Base-by-base conservation (phyloP, 2,797 vertebrate genomes). In the Sebastes iracundus region DNA sequence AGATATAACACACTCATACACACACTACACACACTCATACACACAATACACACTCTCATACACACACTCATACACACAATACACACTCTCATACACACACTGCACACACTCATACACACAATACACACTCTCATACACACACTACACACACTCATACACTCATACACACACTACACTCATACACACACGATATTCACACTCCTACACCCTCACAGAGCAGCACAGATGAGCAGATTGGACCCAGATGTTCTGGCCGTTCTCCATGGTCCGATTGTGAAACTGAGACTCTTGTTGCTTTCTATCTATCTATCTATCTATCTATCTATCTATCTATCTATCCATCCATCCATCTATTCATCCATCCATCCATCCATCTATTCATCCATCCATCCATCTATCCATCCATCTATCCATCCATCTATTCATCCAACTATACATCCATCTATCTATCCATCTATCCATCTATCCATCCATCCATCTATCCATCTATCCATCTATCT, bases 241-340 rank as follows among this genome's bases (percentile, higher is more conserved):
- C 90, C 92, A 93, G 93, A 94, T 93, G 92, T 93, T 90, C 82
- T 88, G 89, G 83, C 81, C 38, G 1, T 80, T 63, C 33, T 90
- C 83, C 81, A 77, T 1, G 16, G 42, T 87, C 65, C 59, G 38
- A 85, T 61, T 88, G 78, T 73, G 81, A 85, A 90, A 86, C 16
- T 35, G 22, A 82, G 28, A 35, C 38, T 84, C 4, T 72, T n/a
- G 35, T 80, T 22, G 35, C 35, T 46, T 18, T 70, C 65, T 64
- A 10, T n/a, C 49, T 52, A n/a, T 52, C 20, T 18, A 42, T n/a
- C 38, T n/a, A 11, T 60, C 23, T 0, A 18, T 46, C 14, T 0
- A 16, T 38, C 2, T 1, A 10, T 46, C 53, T 20, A 8, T 74
- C 28, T 13, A 12, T 65, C n/a, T 18, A 3, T 60, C 9, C 6